Evolutionary conservation across 37 sponge, comb jelly and placozoan genomes (phyloP), one percentile per base, ranked within the genome.

Genomic region (Axinella damicornis): DNA sequence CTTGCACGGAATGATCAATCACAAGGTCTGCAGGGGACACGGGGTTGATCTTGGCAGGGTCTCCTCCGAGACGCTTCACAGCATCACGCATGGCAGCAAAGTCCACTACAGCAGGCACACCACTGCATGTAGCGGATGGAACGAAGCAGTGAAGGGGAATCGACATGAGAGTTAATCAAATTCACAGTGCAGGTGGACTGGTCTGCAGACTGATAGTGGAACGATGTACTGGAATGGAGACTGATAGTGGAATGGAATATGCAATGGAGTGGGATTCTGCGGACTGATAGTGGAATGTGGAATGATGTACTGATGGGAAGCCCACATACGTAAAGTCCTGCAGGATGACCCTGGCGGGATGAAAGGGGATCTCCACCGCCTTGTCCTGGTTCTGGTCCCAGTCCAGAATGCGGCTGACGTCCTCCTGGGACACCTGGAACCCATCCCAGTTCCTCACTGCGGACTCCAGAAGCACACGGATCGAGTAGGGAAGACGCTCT

Each of bases 41-140:
- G 2, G 97, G 97, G 38, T 97, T 94, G 28, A 97, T 92, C 64
- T 70, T 79, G 16, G 91, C 57, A 5, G 97, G 95, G 67, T 97
- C 93, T 39, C 95, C 97, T 17, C 88, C 95, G 1, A 94, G 86
- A 17, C 33, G 19, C 82, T 97, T 94, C 18, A 97, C 91, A 18
- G 97, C 91, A 58, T 97, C 97, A 20, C 97, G 63, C 95, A 94
- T 94, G 28, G 90, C 88, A 67, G 97, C 97, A 88, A 97, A 95
- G 61, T 97, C 97, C 30, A 97, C 97, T 14, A 97, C 88, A 58
- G 97, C 95, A 24, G 97, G 97, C 6, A 97, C 97, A 58, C 97
- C 97, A 77, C 95, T 95, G 54, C 2, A 35, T 55, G n/a, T n/a
- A n/a, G n/a, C n/a, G 46, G 9, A 46, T 46, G 46, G 46, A 46